These are phyloP conservation scores for Laupala kohalensis DNA, from an alignment of 1,140 invertebrate genomes.

Conservation along the genomic window DNA sequence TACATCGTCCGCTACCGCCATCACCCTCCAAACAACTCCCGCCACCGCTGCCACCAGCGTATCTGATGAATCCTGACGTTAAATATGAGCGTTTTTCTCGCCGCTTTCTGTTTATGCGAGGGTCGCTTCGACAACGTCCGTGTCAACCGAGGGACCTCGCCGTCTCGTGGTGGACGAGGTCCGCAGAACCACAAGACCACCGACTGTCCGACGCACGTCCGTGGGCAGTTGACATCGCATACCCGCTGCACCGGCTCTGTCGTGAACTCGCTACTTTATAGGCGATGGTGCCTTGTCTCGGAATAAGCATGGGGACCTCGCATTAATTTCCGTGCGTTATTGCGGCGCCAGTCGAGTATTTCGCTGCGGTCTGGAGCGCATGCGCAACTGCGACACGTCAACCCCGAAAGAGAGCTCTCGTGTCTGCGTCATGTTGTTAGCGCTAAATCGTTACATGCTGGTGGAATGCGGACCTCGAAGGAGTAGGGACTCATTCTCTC, in stretches of 20 bases:
- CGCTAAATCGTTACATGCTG: not conserved
- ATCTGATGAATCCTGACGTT: not conserved
- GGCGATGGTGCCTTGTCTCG: not conserved
- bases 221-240: too few relatives aligned
- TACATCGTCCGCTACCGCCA: too few relatives aligned
- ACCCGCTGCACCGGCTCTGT: too few relatives aligned
- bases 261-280: not conserved
- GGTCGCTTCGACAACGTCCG: too few relatives aligned
- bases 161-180: too few relatives aligned
- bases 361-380: not conserved
- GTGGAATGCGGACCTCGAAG: not conserved
- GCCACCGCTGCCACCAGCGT: too few relatives aligned
- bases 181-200: too few relatives aligned
- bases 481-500: not conserved
- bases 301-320: not conserved
- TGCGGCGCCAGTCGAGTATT: too few relatives aligned
- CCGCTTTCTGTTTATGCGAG: not conserved
- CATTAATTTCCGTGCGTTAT: not conserved
- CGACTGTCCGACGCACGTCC: too few relatives aligned
- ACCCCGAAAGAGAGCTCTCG: not conserved
- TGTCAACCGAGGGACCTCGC: too few relatives aligned
- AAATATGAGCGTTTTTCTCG: not conserved
- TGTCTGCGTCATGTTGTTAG: not conserved
- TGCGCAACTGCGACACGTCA: too few relatives aligned
- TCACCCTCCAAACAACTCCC: too few relatives aligned